A percentile compares a stretch with the other conserved stretches of the same genome.
Conservation (phyloP, 2,888 invertebrate genomes). For the Ectropis crepuscularia region DNA sequence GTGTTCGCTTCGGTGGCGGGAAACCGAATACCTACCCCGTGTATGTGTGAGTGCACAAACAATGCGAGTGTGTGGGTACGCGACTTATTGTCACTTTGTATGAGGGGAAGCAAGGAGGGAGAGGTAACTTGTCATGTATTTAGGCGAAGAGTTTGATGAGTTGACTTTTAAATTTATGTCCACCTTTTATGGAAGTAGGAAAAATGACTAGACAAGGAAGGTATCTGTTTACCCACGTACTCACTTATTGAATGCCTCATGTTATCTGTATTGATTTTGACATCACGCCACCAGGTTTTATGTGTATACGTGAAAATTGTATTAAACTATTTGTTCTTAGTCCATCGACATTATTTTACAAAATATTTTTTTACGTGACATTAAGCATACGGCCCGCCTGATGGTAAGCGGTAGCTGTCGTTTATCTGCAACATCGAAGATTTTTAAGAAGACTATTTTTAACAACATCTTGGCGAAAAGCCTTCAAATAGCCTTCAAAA, state of each 20-base stretch:
- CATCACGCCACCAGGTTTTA: conserved; percentile 68
- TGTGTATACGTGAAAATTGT: conserved; percentile 59
- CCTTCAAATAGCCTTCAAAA: background rate
- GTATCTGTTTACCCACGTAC: conserved; percentile 64
- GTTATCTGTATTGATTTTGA: conserved; percentile 72
- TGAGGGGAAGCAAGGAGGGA: conserved; percentile 79
- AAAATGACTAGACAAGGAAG: conserved; percentile 48
- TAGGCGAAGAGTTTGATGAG: conserved; percentile 82
- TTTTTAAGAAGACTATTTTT: too few species aligned
- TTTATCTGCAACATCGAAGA: too few species aligned
- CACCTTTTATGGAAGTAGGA: conserved; percentile 59
- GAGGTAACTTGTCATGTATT: conserved; percentile 83
- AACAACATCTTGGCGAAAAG: too few species aligned
- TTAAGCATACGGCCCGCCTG: too few species aligned
- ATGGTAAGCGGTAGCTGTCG: too few species aligned
- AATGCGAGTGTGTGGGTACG: conserved; percentile 67
- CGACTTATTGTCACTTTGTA: conserved; percentile 82
- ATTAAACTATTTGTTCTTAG: conserved; percentile 4
- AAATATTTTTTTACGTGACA: background rate
- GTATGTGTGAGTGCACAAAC: conserved; percentile 78
- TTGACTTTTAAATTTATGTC: conserved; percentile 80
- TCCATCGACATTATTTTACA: background rate
- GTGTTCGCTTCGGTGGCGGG: conserved; percentile 82
- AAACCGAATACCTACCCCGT: conserved; percentile 83
- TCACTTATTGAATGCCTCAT: conserved; percentile 45